Evolutionary conservation across 2,797 vertebrate genomes (phyloP).

Genomic region (Characodon lateralis): DNA sequence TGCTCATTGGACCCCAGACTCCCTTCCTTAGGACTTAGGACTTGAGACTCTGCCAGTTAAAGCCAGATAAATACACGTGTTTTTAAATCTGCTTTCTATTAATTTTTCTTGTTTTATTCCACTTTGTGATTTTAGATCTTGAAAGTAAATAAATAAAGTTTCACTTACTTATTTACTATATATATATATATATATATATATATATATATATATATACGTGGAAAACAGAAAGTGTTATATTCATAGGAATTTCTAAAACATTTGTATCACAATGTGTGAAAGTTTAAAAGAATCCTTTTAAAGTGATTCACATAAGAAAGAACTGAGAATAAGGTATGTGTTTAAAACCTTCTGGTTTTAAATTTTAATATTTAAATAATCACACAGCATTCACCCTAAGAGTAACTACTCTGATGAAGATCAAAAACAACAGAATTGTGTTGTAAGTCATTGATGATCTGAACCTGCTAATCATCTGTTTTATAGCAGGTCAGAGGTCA

Average conservation of each 20-base stretch:
- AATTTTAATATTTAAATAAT: too few relatives aligned
- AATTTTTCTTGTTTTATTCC: too few relatives aligned
- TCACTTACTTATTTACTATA: too few relatives aligned
- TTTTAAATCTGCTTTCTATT: not conserved
- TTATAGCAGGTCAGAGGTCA: constrained; percentile 60
- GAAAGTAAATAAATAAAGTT: too few relatives aligned
- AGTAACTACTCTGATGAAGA: not conserved
- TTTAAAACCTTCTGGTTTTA: not conserved
- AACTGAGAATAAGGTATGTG: too few relatives aligned
- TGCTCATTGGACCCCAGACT: not conserved
- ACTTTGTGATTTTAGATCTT: too few relatives aligned
- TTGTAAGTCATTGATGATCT: constrained; percentile 35
- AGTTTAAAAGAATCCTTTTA: not conserved
- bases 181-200: too few relatives aligned
- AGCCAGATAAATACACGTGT: not conserved
- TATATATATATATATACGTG: too few relatives aligned
- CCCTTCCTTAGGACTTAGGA: not conserved
- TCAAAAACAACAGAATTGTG: constrained; percentile 4
- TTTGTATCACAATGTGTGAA: constrained; percentile 13
- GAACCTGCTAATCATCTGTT: constrained; percentile 55
- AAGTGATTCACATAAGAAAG: not conserved
- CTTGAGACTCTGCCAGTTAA: not conserved
- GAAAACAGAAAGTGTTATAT: too few relatives aligned
- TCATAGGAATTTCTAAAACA: not conserved
- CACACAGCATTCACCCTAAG: not conserved